Evolutionary conservation across 1,140 invertebrate species (phyloP).

Genomic region (Pseudomyrmex dendroicus): DNA sequence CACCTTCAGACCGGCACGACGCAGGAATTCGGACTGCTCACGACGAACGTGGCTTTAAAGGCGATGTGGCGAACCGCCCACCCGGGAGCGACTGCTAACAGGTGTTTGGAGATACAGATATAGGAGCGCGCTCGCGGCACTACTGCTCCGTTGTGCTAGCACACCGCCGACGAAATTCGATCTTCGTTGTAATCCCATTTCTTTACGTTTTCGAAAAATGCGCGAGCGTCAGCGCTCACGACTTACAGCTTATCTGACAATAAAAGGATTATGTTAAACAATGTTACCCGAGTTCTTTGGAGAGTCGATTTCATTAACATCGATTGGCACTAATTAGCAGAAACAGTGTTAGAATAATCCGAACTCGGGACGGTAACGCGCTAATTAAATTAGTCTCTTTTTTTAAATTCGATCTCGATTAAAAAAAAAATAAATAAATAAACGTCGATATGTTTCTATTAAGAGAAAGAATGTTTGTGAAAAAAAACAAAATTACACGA

Average conservation of each 20-base stretch:
- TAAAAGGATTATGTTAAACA: neutral
- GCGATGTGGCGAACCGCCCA: constrained; percentile 66
- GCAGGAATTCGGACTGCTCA: constrained; percentile 33
- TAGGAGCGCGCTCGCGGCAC: constrained; percentile 62
- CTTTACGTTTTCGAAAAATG: neutral
- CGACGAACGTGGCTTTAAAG: constrained; percentile 67
- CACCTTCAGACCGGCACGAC: neutral
- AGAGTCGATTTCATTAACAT: neutral
- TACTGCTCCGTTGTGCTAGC: neutral
- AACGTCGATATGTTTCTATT: too few species aligned
- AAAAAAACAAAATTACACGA: too few species aligned
- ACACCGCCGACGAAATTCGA: constrained; percentile 12
- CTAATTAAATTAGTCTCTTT: too few species aligned
- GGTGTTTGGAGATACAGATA: constrained; percentile 83
- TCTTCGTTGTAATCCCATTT: neutral
- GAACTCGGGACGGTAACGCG: neutral
- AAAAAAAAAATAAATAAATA: too few species aligned
- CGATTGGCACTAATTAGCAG: neutral
- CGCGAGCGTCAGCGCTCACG: neutral
- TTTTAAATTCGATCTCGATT: too few species aligned
- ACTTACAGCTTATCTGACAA: neutral
- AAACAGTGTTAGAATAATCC: neutral
- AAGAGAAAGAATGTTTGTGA: too few species aligned
- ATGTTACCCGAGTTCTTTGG: neutral
- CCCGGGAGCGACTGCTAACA: constrained; percentile 79